Percentiles rank a stretch among this genome's conserved stretches.
Conservation (phyloP, 2,113 vertebrate genomes). For the Benitochromis conjunctus region DNA sequence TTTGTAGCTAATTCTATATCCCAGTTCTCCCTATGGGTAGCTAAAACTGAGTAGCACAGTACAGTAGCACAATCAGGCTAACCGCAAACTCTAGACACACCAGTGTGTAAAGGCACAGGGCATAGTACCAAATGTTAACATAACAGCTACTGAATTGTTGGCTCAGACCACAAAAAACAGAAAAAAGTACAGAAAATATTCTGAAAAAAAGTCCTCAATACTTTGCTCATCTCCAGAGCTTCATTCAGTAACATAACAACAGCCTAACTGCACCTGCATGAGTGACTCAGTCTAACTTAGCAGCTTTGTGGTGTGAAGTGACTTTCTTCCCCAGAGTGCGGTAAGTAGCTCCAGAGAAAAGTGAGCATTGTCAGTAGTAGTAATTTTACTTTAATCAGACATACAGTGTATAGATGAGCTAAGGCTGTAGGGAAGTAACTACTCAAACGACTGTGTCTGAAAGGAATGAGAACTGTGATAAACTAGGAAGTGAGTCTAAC, state of each 20-base stretch:
- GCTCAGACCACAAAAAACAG: background rate
- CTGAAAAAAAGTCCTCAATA: background rate
- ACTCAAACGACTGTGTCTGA: background rate
- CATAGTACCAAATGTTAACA: background rate
- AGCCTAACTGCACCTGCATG: background rate
- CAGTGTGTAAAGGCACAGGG: background rate
- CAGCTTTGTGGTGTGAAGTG: background rate
- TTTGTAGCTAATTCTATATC: background rate
- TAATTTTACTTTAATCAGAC: background rate
- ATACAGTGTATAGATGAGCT: background rate
- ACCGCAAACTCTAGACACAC: background rate
- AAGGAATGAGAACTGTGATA: background rate
- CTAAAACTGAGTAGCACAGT: background rate
- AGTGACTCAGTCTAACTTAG: background rate
- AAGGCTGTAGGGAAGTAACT: background rate
- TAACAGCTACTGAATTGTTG: background rate
- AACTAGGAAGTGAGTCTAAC: background rate
- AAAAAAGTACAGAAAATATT: no score
- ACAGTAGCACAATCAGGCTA: background rate
- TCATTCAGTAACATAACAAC: background rate
- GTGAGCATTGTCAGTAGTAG: background rate
- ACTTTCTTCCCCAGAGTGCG: background rate
- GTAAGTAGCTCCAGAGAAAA: background rate
- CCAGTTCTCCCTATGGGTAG: background rate
- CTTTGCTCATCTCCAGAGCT: background rate